Base-by-base conservation (phyloP, 2,888 invertebrate genomes). In the Plebejus argus region DNA sequence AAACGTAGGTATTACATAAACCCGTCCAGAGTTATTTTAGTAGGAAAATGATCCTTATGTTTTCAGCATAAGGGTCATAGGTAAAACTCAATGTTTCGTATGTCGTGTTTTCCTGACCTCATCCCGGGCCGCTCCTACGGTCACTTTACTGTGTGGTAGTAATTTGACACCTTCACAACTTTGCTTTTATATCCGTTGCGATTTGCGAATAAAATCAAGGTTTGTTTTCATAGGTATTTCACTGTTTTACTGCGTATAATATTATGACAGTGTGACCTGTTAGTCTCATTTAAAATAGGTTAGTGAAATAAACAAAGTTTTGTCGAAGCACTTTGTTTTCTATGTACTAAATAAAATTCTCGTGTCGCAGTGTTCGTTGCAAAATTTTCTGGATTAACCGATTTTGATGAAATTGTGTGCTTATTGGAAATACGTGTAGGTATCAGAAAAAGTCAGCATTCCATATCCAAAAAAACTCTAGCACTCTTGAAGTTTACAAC, bases 151-250 rank as follows among this genome's bases (percentile, higher is more conserved):
- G 20, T 66, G 23, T 12, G 45, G 45, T 66, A 33, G 66, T 66
- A 5, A 66, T 66, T 15, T 66, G 33, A 66, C 66, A 66, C 66
- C 28, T 33, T 66, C 66, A 15, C 66, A 66, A 66, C 66, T 66
- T 66, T 33, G 15, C 33, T 66, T 66, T 18, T 18, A 66, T 66
- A 28, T 7, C 28, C 15, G 6, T 23, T 23, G 20, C 33, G 66
- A 15, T 4, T 23, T 23, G 20, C 33, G 66, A 66, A 66, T 66
- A 66, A 66, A 12, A 66, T 28, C 33, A 66, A 15, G 5, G 15
- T 18, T 18, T 28, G 28, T 33, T 66, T 28, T 66, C 66, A 61
- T 61, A 61, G 10, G 20, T 10, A 53, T 23, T 23, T 23, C 61
- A 23, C 23, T 61, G 12, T 23, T 61, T 23, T 12, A 39, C 8